phyloP scores from a whole-genome alignment of 2,888 invertebrate genomes.

The Nesidiocoris tenuis region DNA sequence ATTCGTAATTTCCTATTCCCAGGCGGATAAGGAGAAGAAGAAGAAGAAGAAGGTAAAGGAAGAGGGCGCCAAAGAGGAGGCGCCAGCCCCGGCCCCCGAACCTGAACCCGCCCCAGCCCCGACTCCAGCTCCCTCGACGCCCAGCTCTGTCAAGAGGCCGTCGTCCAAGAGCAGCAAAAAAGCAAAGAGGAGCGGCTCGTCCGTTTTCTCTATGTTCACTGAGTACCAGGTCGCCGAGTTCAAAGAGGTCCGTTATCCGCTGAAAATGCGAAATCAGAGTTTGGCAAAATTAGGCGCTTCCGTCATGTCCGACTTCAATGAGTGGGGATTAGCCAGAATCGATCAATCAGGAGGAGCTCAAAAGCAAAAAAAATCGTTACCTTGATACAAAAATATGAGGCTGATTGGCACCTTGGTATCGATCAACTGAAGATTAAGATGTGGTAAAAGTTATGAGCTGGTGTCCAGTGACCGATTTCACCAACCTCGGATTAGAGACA shows the following conservation, averaged over 20 bases:
- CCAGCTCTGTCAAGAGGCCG: constrained; percentile 66
- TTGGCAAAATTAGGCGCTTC: too few relatives aligned
- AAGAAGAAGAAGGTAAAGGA: constrained; percentile 84
- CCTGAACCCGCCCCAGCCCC: constrained; percentile 65
- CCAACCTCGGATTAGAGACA: too few relatives aligned
- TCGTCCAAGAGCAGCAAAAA: constrained; percentile 78
- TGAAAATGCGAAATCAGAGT: too few relatives aligned
- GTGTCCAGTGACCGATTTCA: too few relatives aligned
- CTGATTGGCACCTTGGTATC: too few relatives aligned
- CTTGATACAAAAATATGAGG: too few relatives aligned
- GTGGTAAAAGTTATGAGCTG: too few relatives aligned
- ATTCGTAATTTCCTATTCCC: background rate
- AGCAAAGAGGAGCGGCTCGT: constrained; percentile 87
- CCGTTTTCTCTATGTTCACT: constrained; percentile 96
- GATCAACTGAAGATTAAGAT: too few relatives aligned
- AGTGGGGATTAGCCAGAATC: too few relatives aligned
- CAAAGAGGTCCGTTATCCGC: constrained; percentile 82
- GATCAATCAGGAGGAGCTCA: too few relatives aligned
- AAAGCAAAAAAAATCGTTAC: too few relatives aligned
- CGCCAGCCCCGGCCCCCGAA: constrained; percentile 69
- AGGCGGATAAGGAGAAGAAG: constrained; percentile 94
- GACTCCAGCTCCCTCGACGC: constrained; percentile 55
- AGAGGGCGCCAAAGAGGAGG: constrained; percentile 64
- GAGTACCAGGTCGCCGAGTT: constrained; percentile 95
- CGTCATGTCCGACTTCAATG: constrained; percentile 53